A percentile compares a stretch with the other conserved stretches of the same genome.
These are phyloP conservation scores for Panagrolaimus sp. DNA, from an alignment of 1,140 invertebrate species.

Conservation along the genomic window DNA sequence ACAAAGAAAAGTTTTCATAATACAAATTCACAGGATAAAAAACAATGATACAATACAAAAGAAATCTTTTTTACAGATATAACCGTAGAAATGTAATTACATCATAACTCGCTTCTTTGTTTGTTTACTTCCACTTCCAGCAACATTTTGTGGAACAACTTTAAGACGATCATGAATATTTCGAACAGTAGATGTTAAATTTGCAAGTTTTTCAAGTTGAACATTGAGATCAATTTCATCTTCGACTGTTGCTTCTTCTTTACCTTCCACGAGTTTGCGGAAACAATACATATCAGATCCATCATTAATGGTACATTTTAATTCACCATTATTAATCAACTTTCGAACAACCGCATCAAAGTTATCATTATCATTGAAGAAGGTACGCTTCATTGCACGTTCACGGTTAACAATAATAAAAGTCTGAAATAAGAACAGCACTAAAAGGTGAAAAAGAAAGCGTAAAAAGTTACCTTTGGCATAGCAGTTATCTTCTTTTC, in stretches of 20 bases:
- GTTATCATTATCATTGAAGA: not conserved
- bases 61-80: too few species aligned
- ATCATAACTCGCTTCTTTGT: conserved; percentile 7
- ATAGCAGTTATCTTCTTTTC: too few species aligned
- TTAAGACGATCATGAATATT: not conserved
- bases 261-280: not conserved
- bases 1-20: not conserved
- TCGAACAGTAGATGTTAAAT: not conserved
- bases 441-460: too few species aligned
- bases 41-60: too few species aligned
- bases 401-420: not conserved
- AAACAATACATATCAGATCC: not conserved
- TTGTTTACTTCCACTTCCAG: not conserved
- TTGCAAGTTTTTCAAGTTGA: not conserved
- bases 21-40: not conserved
- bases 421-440: not conserved
- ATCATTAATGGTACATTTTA: conserved; percentile 1
- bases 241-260: not conserved
- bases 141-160: not conserved
- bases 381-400: not conserved
- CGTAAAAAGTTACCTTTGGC: too few species aligned
- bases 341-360: not conserved
- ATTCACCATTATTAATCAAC: not conserved
- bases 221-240: conserved; percentile 7
- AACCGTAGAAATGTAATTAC: too few species aligned